phyloP scores from a whole-genome alignment of 2,113 vertebrate species.

The Hassar affinis region DNA sequence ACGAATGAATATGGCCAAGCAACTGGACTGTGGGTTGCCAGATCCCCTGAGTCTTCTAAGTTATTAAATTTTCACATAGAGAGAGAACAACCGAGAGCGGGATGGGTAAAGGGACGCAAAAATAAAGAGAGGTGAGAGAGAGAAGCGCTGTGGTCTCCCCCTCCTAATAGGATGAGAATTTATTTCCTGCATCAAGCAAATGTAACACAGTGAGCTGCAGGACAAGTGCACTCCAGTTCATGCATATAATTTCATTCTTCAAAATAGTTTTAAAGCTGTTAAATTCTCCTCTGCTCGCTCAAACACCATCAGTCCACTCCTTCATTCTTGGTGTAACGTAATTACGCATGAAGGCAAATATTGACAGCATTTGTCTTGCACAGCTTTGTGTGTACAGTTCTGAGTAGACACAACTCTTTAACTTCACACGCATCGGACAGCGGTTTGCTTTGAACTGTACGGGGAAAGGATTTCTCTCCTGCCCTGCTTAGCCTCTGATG shows the following conservation, averaged over 20 bases:
- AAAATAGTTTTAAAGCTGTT: conserved; percentile 44
- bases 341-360: conserved; percentile 45
- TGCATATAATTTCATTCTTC: conserved; percentile 41
- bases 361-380: conserved; percentile 46
- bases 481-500: conserved; percentile 36
- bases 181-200: conserved; percentile 37
- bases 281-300: conserved; percentile 3
- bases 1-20: conserved; percentile 45
- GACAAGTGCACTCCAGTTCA: conserved; percentile 42
- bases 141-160: conserved; percentile 2
- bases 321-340: conserved; percentile 22
- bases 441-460: conserved; percentile 25
- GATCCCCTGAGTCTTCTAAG: conserved; percentile 46
- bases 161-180: conserved; percentile 39
- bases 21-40: conserved; percentile 46
- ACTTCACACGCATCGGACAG: not conserved
- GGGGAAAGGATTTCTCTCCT: conserved; percentile 39
- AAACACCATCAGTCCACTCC: conserved; percentile 20
- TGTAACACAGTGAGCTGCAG: conserved; percentile 25
- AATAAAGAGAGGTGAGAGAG: not conserved
- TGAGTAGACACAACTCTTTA: not conserved
- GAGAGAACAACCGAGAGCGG: not conserved
- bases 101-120: not conserved
- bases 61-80: conserved; percentile 49
- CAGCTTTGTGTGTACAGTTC: not conserved